A percentile compares a stretch with the other conserved stretches of the same genome.
phyloP scores from a whole-genome alignment of 2,113 vertebrate genomes.

The Haemorhous mexicanus region DNA sequence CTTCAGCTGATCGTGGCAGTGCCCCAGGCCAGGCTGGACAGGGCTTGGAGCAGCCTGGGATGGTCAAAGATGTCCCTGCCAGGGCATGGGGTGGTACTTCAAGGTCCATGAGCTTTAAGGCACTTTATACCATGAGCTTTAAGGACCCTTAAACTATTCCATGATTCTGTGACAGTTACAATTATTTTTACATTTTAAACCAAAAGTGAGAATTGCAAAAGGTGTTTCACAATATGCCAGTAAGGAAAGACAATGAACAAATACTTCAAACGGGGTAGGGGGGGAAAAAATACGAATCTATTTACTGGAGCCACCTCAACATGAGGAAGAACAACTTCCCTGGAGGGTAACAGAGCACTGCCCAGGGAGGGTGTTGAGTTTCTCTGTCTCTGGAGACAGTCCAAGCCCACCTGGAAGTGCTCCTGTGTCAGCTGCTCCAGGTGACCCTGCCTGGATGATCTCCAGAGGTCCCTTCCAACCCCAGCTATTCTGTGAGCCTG shows the following conservation, averaged over 20 bases:
- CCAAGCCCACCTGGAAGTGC: not conserved
- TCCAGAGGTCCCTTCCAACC: not conserved
- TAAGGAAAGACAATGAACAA: not conserved
- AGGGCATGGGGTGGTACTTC: not conserved
- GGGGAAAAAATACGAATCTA: fast-evolving
- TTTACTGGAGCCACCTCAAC: not conserved
- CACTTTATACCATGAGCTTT: too few species aligned
- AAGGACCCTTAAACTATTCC: not conserved
- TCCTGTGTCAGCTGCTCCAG: not conserved
- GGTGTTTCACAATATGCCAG: not conserved
- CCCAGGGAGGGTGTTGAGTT: not conserved
- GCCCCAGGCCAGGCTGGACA: not conserved
- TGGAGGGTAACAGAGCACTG: not conserved
- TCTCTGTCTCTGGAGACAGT: not conserved
- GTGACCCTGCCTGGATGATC: not conserved
- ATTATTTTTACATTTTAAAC: not conserved
- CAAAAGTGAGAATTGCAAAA: not conserved
- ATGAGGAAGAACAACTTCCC: not conserved
- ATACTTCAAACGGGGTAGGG: not conserved
- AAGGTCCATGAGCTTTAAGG: not conserved
- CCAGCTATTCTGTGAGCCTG: not conserved
- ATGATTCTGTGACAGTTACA: not conserved
- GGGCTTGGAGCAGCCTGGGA: not conserved
- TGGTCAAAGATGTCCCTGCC: not conserved
- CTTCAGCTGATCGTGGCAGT: not conserved